phyloP scores from a whole-genome alignment of 2,888 invertebrate genomes.

The Euplagia quadripunctaria region DNA sequence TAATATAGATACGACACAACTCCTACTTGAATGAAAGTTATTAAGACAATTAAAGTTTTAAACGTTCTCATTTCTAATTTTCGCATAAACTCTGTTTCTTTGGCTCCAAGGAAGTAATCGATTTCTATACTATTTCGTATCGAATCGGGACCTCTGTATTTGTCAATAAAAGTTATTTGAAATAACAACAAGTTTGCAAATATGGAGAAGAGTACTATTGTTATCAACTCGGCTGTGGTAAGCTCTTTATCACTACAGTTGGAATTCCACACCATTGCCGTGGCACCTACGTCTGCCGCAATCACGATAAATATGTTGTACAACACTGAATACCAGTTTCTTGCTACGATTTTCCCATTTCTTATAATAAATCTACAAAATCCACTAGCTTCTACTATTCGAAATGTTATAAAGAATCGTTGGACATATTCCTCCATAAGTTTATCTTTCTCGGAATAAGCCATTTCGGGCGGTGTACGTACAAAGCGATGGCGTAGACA shows the following conservation, averaged over 20 bases:
- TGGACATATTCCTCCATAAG: slow-evolving; percentile 58
- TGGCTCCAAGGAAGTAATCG: slow-evolving; percentile 65
- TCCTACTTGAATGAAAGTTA: slow-evolving; percentile 44
- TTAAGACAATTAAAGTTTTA: slow-evolving; percentile 27
- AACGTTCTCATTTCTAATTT: slow-evolving; percentile 49
- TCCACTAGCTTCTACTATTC: slow-evolving; percentile 57
- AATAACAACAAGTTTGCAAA: slow-evolving; percentile 56
- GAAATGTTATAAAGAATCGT: slow-evolving; percentile 48
- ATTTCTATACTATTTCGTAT: slow-evolving; percentile 63
- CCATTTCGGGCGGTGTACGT: slow-evolving; percentile 37
- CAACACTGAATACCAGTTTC: slow-evolving; percentile 46
- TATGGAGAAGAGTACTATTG: slow-evolving; percentile 55
- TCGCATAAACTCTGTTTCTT: slow-evolving; percentile 73
- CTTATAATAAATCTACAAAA: slow-evolving; percentile 64
- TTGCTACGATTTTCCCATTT: slow-evolving; percentile 57
- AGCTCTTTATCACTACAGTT: slow-evolving; percentile 49
- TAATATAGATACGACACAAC: slow-evolving; percentile 52
- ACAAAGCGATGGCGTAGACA: neutral
- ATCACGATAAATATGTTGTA: slow-evolving; percentile 54
- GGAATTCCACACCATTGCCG: slow-evolving; percentile 56
- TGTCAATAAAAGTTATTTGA: slow-evolving; percentile 62
- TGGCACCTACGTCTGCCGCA: slow-evolving; percentile 42
- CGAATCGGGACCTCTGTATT: slow-evolving; percentile 54
- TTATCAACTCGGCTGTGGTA: slow-evolving; percentile 59
- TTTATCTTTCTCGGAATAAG: slow-evolving; percentile 36